These are phyloP conservation scores for Prietella phreatophila DNA, from an alignment of 2,113 vertebrate species.

Conservation along the genomic window DNA sequence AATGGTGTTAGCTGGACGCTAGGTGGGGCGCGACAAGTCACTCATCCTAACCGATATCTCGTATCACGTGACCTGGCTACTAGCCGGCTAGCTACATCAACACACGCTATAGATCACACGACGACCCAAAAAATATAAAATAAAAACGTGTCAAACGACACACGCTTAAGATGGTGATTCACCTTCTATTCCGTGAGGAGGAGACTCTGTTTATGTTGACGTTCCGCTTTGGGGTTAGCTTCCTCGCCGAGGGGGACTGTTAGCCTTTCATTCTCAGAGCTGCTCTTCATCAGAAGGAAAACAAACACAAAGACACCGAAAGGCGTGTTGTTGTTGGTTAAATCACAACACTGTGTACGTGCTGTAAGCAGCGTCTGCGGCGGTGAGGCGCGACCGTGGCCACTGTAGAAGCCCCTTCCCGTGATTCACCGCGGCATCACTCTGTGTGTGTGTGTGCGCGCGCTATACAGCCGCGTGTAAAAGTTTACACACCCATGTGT, in stretches of 20 bases:
- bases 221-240: slow-evolving; percentile 26
- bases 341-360: not conserved
- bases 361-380: not conserved
- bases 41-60: not conserved
- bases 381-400: not conserved
- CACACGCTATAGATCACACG: not conserved
- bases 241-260: not conserved
- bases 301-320: not conserved
- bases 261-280: slow-evolving; percentile 34
- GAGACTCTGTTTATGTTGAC: not conserved
- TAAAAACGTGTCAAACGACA: not conserved
- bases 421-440: slow-evolving; percentile 20
- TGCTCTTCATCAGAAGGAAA: not conserved
- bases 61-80: not conserved
- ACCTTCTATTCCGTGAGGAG: not conserved
- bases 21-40: not conserved
- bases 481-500: not conserved
- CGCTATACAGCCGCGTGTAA: not conserved
- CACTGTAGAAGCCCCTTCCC: slow-evolving; percentile 46
- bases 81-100: not conserved
- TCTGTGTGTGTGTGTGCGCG: too few species aligned
- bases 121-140: too few species aligned
- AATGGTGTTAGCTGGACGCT: not conserved
- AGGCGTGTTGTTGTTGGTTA: not conserved
- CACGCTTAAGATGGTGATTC: not conserved